phyloP scores from a whole-genome alignment of 1,140 invertebrate genomes.

The Paraescarpia echinospica region DNA sequence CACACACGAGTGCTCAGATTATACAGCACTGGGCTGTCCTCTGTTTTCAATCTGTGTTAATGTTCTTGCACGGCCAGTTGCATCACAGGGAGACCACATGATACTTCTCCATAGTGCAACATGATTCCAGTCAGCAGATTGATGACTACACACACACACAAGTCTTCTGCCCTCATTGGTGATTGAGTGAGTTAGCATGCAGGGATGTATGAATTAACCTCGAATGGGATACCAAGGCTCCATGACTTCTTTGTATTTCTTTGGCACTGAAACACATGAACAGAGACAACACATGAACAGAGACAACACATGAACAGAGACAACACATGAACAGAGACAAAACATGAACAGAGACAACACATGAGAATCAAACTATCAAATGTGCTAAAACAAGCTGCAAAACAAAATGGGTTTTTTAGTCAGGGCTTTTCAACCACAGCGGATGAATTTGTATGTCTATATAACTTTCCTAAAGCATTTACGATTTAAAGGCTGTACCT shows the following conservation, averaged over 20 bases:
- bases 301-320: too few species aligned
- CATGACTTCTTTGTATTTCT: constrained; percentile 38
- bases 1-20: neutral
- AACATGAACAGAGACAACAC: too few species aligned
- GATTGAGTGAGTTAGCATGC: neutral
- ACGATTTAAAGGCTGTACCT: too few species aligned
- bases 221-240: constrained; percentile 33
- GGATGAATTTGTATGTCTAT: too few species aligned
- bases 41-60: neutral
- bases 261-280: constrained; percentile 33
- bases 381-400: too few species aligned
- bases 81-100: neutral
- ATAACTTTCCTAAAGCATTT: too few species aligned
- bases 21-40: neutral
- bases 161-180: neutral
- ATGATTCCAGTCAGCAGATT: neutral
- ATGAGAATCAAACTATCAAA: too few species aligned
- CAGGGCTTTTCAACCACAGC: too few species aligned
- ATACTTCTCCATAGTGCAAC: neutral
- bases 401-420: too few species aligned
- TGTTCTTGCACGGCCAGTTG: neutral
- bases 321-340: too few species aligned
- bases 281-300: too few species aligned
- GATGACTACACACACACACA: neutral
- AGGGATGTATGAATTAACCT: neutral